phyloP scores from a whole-genome alignment of 2,113 vertebrate genomes.

The Ascaphus truei region DNA sequence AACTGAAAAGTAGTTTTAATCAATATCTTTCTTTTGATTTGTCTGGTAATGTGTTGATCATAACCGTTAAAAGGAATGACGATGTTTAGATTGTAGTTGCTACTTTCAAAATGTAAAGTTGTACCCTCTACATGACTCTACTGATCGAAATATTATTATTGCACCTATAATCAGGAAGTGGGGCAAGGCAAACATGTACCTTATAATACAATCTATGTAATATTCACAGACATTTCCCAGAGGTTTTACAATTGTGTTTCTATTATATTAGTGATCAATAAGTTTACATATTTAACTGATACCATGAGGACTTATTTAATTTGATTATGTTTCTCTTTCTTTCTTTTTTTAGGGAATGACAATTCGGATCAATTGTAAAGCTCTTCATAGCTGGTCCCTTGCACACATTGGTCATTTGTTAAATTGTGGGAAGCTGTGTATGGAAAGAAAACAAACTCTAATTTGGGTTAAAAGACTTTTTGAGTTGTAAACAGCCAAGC shows the following conservation, averaged over 20 bases:
- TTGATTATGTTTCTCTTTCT: not conserved
- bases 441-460: slow-evolving; percentile 30
- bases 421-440: slow-evolving; percentile 43
- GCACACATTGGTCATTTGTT: slow-evolving; percentile 43
- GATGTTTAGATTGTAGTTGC: slow-evolving; percentile 13
- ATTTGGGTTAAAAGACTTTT: slow-evolving; percentile 37
- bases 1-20: too few relatives aligned
- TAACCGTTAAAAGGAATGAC: not conserved
- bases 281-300: not conserved
- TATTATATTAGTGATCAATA: too few relatives aligned
- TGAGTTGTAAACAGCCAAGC: slow-evolving; percentile 24
- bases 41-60: not conserved
- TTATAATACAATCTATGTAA: not conserved
- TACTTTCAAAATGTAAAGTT: not conserved
- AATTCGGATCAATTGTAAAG: slow-evolving; percentile 44
- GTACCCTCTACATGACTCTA: not conserved
- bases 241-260: too few relatives aligned
- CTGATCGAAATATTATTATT: slow-evolving; percentile 14
- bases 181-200: too few relatives aligned
- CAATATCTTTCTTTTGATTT: too few relatives aligned
- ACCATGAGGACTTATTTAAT: not conserved
- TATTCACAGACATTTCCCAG: too few relatives aligned
- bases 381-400: slow-evolving; percentile 41
- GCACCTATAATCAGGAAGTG: not conserved
- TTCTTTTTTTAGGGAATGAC: slow-evolving; percentile 59